Percentiles rank a stretch among this genome's conserved stretches.
These are phyloP conservation scores for Xerus inauris DNA, from an alignment of 2,113 vertebrate species.

Conservation along the genomic window DNA sequence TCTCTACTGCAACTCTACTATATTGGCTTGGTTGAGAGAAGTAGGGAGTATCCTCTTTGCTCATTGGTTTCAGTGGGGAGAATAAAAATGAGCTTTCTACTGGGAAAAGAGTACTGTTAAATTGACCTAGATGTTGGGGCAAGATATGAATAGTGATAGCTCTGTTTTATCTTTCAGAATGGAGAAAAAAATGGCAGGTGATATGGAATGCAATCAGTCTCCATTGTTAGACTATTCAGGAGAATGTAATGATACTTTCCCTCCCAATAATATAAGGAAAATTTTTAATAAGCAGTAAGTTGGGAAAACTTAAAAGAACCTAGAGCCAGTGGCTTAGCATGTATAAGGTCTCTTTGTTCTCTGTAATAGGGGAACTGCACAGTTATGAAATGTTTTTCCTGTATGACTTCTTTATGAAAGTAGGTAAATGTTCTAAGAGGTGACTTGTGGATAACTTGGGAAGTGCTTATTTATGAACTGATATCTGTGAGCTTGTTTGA, in stretches of 20 bases:
- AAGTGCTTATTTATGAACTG: neutral
- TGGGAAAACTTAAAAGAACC: constrained; percentile 21
- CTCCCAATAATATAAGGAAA: neutral
- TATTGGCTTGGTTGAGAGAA: neutral
- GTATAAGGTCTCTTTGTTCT: neutral
- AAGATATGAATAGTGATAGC: neutral
- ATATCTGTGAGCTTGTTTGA: neutral
- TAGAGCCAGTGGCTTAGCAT: neutral
- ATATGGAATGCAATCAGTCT: neutral
- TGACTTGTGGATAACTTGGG: neutral
- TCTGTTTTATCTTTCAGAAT: constrained; percentile 25
- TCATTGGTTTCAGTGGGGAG: neutral
- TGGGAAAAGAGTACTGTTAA: neutral
- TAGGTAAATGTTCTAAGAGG: constrained; percentile 3
- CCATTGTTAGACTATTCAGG: neutral
- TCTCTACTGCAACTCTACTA: neutral
- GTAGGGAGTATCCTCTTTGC: neutral
- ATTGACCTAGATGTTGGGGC: neutral
- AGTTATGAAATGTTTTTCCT: neutral
- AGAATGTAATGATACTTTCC: neutral
- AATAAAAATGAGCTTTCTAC: neutral
- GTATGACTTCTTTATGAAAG: constrained; percentile 8
- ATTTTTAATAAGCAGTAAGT: neutral
- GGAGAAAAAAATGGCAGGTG: neutral
- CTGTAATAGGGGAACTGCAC: neutral